These are phyloP conservation scores for Thymelicus acteon DNA, from an alignment of 2,888 invertebrate species.

Conservation along the genomic window DNA sequence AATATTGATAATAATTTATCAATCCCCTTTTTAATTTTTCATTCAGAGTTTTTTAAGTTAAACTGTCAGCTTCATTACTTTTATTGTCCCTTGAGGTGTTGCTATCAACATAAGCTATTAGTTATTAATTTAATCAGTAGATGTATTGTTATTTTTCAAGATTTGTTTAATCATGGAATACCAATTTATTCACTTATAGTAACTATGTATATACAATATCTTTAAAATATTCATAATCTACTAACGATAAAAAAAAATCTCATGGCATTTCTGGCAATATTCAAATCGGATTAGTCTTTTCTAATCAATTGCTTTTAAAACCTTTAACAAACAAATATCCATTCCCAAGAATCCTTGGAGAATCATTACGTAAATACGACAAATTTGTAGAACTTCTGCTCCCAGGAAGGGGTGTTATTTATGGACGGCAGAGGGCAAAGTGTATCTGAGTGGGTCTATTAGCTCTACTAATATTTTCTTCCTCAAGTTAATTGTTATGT, in stretches of 20 bases:
- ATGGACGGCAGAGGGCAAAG: constrained; percentile 72
- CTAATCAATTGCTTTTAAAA: constrained; percentile 74
- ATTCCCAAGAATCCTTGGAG: constrained; percentile 63
- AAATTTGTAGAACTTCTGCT: constrained; percentile 71
- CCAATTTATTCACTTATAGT: too few species aligned
- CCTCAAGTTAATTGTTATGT: constrained; percentile 82
- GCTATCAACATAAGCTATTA: too few species aligned
- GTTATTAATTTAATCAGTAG: too few species aligned
- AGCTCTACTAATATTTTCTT: constrained; percentile 83
- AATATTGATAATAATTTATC: background rate
- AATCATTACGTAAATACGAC: constrained; percentile 79
- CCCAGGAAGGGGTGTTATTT: constrained; percentile 77
- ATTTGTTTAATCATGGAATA: too few species aligned
- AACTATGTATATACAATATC: too few species aligned
- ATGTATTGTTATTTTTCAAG: too few species aligned
- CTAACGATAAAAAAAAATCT: too few species aligned
- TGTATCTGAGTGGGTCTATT: constrained; percentile 80
- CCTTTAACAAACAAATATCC: constrained; percentile 50
- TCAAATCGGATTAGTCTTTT: constrained; percentile 46
- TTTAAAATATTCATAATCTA: too few species aligned
- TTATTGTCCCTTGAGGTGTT: too few species aligned
- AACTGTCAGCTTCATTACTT: too few species aligned
- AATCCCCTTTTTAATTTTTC: too few species aligned
- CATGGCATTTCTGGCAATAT: background rate
- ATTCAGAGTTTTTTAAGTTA: too few species aligned